phyloP scores from a whole-genome alignment of 2,888 invertebrate species.

The Cantharis lateralis region DNA sequence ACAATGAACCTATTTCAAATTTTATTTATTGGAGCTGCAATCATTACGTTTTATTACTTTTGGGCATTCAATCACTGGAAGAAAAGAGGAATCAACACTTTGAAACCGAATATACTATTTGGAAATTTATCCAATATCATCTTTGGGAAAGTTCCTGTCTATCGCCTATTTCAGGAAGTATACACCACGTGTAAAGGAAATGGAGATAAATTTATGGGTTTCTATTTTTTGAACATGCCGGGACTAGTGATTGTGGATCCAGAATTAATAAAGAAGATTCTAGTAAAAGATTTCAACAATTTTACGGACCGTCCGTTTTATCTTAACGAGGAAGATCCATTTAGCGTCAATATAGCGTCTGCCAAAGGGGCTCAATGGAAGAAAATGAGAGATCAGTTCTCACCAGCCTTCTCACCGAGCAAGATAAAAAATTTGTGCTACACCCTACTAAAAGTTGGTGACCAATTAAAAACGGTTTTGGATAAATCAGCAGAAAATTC shows the following conservation, averaged over 20 bases:
- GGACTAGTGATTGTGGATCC: neutral
- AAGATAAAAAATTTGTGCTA: slow-evolving; percentile 58
- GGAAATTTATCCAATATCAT: neutral
- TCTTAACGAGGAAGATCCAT: slow-evolving; percentile 51
- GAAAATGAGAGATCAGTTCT: slow-evolving; percentile 55
- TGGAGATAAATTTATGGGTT: neutral
- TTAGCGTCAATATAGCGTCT: slow-evolving; percentile 49
- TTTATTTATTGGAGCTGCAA: no score
- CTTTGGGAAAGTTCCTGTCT: neutral
- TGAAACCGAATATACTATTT: neutral
- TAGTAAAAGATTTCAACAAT: neutral
- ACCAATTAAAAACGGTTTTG: slow-evolving; percentile 38
- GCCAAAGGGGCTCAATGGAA: slow-evolving; percentile 58
- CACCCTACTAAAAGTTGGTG: slow-evolving; percentile 50
- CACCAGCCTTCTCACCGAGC: slow-evolving; percentile 58
- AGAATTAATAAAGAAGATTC: neutral
- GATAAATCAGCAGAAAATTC: slow-evolving; percentile 13
- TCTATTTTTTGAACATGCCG: neutral
- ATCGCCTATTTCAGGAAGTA: neutral
- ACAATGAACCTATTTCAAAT: no score
- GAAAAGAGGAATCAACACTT: neutral
- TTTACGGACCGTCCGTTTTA: slow-evolving; percentile 46
- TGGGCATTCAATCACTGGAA: neutral
- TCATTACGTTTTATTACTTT: neutral
- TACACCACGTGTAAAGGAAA: neutral